These are phyloP conservation scores for Galeruca laticollis DNA, from an alignment of 2,888 invertebrate genomes.

Conservation along the genomic window DNA sequence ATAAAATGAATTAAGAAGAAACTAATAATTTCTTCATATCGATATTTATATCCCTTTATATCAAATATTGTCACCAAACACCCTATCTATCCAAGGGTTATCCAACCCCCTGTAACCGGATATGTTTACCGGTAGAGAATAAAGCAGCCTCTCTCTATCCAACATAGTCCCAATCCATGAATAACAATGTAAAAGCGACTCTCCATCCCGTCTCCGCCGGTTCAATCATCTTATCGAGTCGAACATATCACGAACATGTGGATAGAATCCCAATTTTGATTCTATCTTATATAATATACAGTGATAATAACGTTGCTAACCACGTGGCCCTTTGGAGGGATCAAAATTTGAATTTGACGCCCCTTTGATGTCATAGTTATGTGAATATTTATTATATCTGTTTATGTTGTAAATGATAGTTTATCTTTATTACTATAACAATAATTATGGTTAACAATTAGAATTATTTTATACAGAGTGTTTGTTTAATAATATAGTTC, in stretches of 20 bases:
- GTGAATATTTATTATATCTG: not conserved
- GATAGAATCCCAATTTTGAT: slow-evolving; percentile 51
- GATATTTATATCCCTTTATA: slow-evolving; percentile 20
- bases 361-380: slow-evolving; percentile 47
- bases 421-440: no score
- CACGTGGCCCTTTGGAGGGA: slow-evolving; percentile 47
- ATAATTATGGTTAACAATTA: no score
- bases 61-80: slow-evolving; percentile 24
- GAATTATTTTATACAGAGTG: no score
- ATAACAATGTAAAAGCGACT: slow-evolving; percentile 54
- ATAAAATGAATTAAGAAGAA: not conserved
- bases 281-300: slow-evolving; percentile 16
- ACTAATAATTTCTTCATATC: no score
- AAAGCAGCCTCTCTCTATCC: slow-evolving; percentile 50
- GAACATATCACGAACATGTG: slow-evolving; percentile 59
- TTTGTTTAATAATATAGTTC: no score
- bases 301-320: slow-evolving; percentile 45
- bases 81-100: slow-evolving; percentile 36
- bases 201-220: slow-evolving; percentile 35
- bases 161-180: slow-evolving; percentile 56
- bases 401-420: not conserved
- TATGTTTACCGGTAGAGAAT: slow-evolving; percentile 52
- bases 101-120: slow-evolving; percentile 53
- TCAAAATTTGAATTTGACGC: slow-evolving; percentile 52
- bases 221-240: slow-evolving; percentile 56